Evolutionary conservation across 1,140 invertebrate species (phyloP), one percentile per base, ranked within the genome.

Genomic region (Parapsyche elsis): DNA sequence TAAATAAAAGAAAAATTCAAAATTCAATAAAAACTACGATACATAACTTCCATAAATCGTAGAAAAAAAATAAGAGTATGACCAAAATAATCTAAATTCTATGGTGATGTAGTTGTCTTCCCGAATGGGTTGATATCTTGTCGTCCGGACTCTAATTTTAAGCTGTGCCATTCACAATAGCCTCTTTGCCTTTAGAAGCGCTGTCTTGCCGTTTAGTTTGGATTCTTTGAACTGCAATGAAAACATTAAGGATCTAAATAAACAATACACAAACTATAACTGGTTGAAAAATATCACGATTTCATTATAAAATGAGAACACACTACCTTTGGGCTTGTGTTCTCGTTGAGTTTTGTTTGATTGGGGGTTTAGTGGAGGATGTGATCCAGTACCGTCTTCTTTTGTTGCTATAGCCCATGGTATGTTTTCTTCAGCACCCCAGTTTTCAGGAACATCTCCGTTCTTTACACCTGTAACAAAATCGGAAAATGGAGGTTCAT

Each of bases 101-200:
- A 81, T 76, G 45, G 59, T 80, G 79, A n/a, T n/a, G n/a, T n/a
- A n/a, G 74, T 73, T 45, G 30, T 76, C 76, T 80, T 80, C 76
- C 81, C 75, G 49, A 45, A 70, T 64, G 61, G 76, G 76, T 10
- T 76, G 53, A 78, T 57, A 16, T 53, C 53, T 24, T 67, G 30
- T 80, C 81, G 38, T 30, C 57, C 46, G 59, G 59, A 74, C 23
- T 74, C 53, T 26, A 57, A 23, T 53, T 76, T 71, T 83, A 83
- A 64, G 86, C 84, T 84, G 90, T 91, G 84, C 91, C 91, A 82
- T 92, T 92, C 59, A 92, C 91, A 85, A 92, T 87, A 80, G 90
- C 86, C 85, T 92, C 91, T 83, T 91, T 91, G 78, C 90, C 89
- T 86, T 92, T 91, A 82, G 87, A 88, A 10, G 82, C 30, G 21